Percentiles rank a stretch among this genome's conserved stretches.
phyloP scores from a whole-genome alignment of 2,888 invertebrate species.

The Sarcophaga variegata region DNA sequence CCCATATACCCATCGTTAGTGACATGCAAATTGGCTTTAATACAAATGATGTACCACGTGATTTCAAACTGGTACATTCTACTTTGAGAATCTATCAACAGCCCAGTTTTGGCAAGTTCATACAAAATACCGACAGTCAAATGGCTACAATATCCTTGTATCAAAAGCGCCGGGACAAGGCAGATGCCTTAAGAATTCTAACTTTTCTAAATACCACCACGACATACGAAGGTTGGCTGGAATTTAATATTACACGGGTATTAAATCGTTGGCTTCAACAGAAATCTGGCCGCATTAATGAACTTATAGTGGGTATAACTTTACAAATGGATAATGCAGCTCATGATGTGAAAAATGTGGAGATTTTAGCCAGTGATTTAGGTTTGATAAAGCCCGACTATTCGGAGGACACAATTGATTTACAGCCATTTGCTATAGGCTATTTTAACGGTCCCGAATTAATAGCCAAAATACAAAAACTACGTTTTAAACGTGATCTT shows the following conservation, averaged over 20 bases:
- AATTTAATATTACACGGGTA: constrained; percentile 90
- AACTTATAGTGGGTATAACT: constrained; percentile 73
- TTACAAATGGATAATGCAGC: constrained; percentile 59
- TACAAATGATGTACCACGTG: constrained; percentile 91
- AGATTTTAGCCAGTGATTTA: constrained; percentile 86
- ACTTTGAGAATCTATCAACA: constrained; percentile 91
- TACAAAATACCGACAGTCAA: constrained; percentile 42
- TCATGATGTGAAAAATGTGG: constrained; percentile 83
- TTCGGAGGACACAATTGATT: constrained; percentile 84
- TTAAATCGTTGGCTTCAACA: constrained; percentile 87
- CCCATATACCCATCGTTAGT: constrained; percentile 53
- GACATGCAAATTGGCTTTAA: constrained; percentile 85
- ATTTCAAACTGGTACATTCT: constrained; percentile 89
- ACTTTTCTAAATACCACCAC: constrained; percentile 88
- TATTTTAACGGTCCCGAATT: constrained; percentile 88
- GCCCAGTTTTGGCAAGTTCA: constrained; percentile 69
- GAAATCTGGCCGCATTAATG: constrained; percentile 70
- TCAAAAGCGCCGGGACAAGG: constrained; percentile 74
- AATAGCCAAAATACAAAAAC: constrained; percentile 83
- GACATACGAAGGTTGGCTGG: constrained; percentile 91
- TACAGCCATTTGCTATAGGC: constrained; percentile 95
- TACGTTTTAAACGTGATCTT: constrained; percentile 77
- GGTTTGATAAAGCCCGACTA: constrained; percentile 85
- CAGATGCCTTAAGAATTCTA: constrained; percentile 84
- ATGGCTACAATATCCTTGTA: constrained; percentile 76